Percentiles rank a stretch among this genome's conserved stretches.
Evolutionary conservation across 2,113 vertebrate species (phyloP).

Genomic region (Clarias gariepinus): DNA sequence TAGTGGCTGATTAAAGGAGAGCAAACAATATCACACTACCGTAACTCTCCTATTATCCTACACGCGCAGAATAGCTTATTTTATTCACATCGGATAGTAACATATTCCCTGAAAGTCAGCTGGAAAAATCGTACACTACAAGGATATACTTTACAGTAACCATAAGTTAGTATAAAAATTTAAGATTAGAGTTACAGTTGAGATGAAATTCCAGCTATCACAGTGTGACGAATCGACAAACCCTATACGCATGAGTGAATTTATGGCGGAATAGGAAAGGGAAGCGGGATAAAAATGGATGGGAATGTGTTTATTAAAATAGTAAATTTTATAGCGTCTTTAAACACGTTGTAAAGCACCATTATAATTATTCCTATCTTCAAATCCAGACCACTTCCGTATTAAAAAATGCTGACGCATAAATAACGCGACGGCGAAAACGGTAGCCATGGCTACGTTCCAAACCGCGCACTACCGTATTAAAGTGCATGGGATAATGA

Average conservation of each 20-base stretch:
- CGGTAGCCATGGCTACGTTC: conserved; percentile 23
- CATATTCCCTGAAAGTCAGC: conserved; percentile 4
- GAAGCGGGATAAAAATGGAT: conserved; percentile 66
- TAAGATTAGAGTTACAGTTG: neutral
- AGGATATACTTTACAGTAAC: neutral
- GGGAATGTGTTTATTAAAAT: conserved; percentile 71
- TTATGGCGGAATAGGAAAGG: conserved; percentile 57
- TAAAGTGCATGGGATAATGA: neutral
- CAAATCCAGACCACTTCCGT: conserved; percentile 63
- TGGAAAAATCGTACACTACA: neutral
- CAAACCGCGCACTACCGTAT: neutral
- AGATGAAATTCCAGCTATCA: neutral
- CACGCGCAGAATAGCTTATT: neutral
- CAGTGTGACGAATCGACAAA: neutral
- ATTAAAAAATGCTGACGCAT: conserved; percentile 43
- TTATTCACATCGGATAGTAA: conserved; percentile 24
- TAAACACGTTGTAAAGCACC: neutral
- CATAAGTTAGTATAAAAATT: neutral
- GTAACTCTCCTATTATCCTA: conserved; percentile 27
- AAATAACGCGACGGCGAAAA: neutral
- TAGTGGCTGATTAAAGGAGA: neutral
- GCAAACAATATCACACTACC: conserved; percentile 6
- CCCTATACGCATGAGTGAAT: neutral
- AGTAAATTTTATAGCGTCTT: neutral
- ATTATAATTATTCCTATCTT: neutral